Conservation (phyloP, 2,797 vertebrate genomes). For the Myripristis murdjan region DNA sequence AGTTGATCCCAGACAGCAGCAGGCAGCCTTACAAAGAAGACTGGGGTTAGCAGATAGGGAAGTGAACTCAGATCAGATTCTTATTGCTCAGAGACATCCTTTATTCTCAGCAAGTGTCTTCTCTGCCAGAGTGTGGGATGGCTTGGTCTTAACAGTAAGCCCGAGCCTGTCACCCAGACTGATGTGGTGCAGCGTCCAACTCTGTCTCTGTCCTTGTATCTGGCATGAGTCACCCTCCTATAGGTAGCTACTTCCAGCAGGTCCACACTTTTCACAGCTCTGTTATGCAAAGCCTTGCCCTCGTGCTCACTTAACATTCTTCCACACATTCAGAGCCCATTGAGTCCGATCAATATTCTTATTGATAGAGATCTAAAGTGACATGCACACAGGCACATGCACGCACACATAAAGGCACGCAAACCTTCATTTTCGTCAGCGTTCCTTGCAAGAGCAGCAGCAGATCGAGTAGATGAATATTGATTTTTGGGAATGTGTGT, state of each 20-base stretch:
- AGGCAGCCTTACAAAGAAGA: conserved; percentile 1
- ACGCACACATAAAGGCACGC: conserved; percentile 8
- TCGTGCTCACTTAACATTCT: conserved; percentile 21
- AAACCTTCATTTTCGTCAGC: conserved; percentile 17
- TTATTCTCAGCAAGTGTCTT: conserved; percentile 27
- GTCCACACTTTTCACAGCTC: conserved; percentile 12
- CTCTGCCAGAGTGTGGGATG: conserved; percentile 23
- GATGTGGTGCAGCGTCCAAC: conserved; percentile 36
- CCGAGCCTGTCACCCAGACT: conserved; percentile 35
- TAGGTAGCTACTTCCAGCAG: conserved; percentile 35
- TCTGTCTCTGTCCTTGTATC: conserved; percentile 27
- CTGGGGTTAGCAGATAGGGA: background rate
- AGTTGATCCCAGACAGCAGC: background rate
- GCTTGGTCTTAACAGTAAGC: conserved; percentile 14
- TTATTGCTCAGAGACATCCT: conserved; percentile 3
- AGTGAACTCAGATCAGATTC: conserved; percentile 29
- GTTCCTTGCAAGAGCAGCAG: conserved; percentile 31
- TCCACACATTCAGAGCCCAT: conserved; percentile 12
- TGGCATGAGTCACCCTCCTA: conserved; percentile 44
- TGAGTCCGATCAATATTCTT: conserved; percentile 40
- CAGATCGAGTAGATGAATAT: conserved; percentile 50
- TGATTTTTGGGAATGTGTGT: conserved; percentile 63
- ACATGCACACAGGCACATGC: conserved; percentile 19
- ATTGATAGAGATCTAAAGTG: conserved; percentile 20
- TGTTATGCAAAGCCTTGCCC: conserved; percentile 3